These are phyloP conservation scores for Rhodophaea formosa DNA, from an alignment of 2,888 invertebrate species.

Conservation along the genomic window DNA sequence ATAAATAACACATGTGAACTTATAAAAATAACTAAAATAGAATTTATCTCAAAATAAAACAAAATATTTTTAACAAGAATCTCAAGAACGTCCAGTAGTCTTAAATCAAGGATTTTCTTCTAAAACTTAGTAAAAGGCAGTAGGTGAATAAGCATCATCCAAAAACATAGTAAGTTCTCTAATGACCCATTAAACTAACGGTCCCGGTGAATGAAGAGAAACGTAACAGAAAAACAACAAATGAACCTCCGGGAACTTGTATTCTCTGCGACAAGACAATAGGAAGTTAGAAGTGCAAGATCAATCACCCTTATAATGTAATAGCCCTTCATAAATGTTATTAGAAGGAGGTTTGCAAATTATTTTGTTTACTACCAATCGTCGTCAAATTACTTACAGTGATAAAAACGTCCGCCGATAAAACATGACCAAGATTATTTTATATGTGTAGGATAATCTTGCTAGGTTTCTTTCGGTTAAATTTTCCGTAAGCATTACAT, in stretches of 20 bases:
- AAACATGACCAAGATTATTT: slow-evolving; percentile 10
- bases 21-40: too few species aligned
- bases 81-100: too few species aligned
- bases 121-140: too few species aligned
- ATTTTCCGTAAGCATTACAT: too few species aligned
- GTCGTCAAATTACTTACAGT: slow-evolving; percentile 14
- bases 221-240: slow-evolving; percentile 30
- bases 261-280: slow-evolving; percentile 36
- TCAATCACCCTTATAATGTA: slow-evolving; percentile 32
- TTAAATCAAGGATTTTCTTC: too few species aligned
- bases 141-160: too few species aligned
- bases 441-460: too few species aligned
- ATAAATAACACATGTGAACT: too few species aligned
- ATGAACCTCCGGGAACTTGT: slow-evolving; percentile 33
- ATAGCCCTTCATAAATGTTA: slow-evolving; percentile 28
- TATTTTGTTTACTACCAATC: slow-evolving; percentile 26
- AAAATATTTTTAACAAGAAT: too few species aligned
- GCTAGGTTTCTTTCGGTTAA: too few species aligned
- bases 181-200: slow-evolving; percentile 22
- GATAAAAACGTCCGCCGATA: slow-evolving; percentile 22
- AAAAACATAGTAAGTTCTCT: background rate
- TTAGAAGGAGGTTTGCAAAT: slow-evolving; percentile 25
- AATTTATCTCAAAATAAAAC: too few species aligned
- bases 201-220: slow-evolving; percentile 22
- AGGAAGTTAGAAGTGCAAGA: slow-evolving; percentile 33